These are phyloP conservation scores for Peucedramus taeniatus DNA, from an alignment of 2,113 vertebrate genomes.

Conservation along the genomic window DNA sequence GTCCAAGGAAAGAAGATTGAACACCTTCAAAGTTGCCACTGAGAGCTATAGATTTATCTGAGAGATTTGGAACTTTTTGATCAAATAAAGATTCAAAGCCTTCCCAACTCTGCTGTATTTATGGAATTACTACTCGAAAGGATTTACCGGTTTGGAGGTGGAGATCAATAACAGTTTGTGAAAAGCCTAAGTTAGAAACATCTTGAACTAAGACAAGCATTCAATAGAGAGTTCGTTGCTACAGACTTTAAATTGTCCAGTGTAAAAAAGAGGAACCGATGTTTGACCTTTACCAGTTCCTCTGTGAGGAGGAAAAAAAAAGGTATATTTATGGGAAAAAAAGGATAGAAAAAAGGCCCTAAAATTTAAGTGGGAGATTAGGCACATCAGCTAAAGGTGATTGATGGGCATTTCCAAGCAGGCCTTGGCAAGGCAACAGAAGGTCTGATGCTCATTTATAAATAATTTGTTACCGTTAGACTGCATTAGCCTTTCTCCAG, in stretches of 20 bases:
- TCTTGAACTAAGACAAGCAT: slow-evolving; percentile 39
- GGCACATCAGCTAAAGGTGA: neutral
- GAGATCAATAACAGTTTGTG: slow-evolving; percentile 63
- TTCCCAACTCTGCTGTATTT: slow-evolving; percentile 41
- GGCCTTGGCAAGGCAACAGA: neutral
- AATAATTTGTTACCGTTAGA: neutral
- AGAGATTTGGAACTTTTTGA: slow-evolving; percentile 56
- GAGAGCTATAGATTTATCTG: slow-evolving; percentile 13
- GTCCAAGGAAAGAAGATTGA: slow-evolving; percentile 26
- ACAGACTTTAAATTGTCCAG: slow-evolving; percentile 32
- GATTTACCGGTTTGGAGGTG: slow-evolving; percentile 20
- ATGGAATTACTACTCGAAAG: slow-evolving; percentile 54
- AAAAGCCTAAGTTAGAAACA: slow-evolving; percentile 56
- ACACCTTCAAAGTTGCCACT: neutral
- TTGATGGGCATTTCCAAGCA: neutral
- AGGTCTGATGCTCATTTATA: neutral
- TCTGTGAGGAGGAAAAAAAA: neutral
- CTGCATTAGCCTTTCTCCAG: neutral
- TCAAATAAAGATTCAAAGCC: slow-evolving; percentile 59
- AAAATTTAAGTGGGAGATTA: slow-evolving; percentile 7
- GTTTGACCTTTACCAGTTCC: slow-evolving; percentile 49
- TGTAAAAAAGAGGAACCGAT: slow-evolving; percentile 30
- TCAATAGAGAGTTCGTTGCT: slow-evolving; percentile 46
- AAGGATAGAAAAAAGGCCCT: neutral
- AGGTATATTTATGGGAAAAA: neutral